These are phyloP conservation scores for Paralichthys olivaceus DNA, from an alignment of 2,113 vertebrate genomes.

Conservation along the genomic window DNA sequence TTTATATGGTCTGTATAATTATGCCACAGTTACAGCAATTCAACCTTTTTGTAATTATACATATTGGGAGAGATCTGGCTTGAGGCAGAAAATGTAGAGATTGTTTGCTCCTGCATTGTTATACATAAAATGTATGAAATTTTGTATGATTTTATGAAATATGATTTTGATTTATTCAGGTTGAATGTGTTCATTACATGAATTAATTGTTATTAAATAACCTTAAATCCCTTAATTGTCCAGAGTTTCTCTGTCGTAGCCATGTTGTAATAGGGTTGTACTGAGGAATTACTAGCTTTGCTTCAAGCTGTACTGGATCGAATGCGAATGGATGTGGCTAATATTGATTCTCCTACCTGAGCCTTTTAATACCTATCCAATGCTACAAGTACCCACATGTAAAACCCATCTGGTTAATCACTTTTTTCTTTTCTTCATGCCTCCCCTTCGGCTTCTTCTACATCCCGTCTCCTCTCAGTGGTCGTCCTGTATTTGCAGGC, in stretches of 20 bases:
- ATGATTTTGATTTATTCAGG: no score
- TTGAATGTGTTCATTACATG: no score
- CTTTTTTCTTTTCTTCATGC: slow-evolving; percentile 11
- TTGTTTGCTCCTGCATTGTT: neutral
- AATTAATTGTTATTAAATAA: neutral
- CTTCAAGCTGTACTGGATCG: neutral
- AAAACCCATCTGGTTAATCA: neutral
- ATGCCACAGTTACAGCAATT: neutral
- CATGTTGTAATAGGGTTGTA: neutral
- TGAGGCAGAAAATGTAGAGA: neutral
- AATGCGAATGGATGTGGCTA: slow-evolving; percentile 33
- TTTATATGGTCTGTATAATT: slow-evolving; percentile 1
- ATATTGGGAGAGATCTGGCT: neutral
- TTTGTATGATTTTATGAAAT: no score
- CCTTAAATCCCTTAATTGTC: neutral
- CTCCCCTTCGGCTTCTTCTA: slow-evolving; percentile 5
- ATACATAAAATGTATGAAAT: no score
- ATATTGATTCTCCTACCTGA: slow-evolving; percentile 26
- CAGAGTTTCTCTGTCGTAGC: neutral
- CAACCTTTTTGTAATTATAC: neutral
- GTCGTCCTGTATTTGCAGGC: slow-evolving; percentile 87
- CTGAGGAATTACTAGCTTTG: slow-evolving; percentile 25
- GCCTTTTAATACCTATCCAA: slow-evolving; percentile 32
- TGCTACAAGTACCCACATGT: slow-evolving; percentile 11
- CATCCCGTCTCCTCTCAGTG: slow-evolving; percentile 75